Evolutionary conservation across 2,113 vertebrate genomes (phyloP), one percentile per base, ranked within the genome.

Genomic region (Cephalopterus ornatus): DNA sequence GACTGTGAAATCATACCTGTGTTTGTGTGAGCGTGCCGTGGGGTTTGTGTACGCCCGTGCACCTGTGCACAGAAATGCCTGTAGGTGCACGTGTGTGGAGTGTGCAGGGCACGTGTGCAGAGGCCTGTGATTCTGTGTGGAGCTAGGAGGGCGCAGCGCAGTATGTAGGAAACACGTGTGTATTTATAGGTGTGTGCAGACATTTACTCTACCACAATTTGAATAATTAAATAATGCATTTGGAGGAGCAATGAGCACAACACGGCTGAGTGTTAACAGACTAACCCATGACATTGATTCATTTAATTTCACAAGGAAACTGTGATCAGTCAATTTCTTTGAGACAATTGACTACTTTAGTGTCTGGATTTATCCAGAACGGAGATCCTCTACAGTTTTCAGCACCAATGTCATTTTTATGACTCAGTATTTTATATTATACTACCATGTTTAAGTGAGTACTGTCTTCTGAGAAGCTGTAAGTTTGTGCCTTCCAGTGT

Each of bases 91-190:
- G 6, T 42, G 8, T 7, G 27, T 7, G 15, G 10, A 14, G 14
- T 5, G 17, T 46, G 12, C 5, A 8, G 6, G 16, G 21, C 2
- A 5, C 13, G 13, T 18, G 14, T 32, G 30, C 41, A 70, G 26
- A 42, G 33, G 9, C 11, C 41, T 66, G 27, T 27, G 28, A 28
- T 78, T 49, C 52, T 42, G 8, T 33, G 42, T 15, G 26, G 65
- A 49, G 12, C 35, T 4, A 44, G n/a, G 5, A 16, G 12, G 20
- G 15, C 20, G 35, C 5, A 20, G 12, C 8, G 37, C 23, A 55
- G 35, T 14, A 16, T 0, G 0, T 1, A 47, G 37, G 21, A 77
- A 56, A 15, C 21, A 16, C 16, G 2, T 12, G 33, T 18, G 11
- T 15, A 3, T 24, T 4, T 50, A 7, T 0, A 30, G 19, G 6